Base-by-base conservation (phyloP, 2,797 vertebrate genomes). In the Pseudochaenichthys georgianus region DNA sequence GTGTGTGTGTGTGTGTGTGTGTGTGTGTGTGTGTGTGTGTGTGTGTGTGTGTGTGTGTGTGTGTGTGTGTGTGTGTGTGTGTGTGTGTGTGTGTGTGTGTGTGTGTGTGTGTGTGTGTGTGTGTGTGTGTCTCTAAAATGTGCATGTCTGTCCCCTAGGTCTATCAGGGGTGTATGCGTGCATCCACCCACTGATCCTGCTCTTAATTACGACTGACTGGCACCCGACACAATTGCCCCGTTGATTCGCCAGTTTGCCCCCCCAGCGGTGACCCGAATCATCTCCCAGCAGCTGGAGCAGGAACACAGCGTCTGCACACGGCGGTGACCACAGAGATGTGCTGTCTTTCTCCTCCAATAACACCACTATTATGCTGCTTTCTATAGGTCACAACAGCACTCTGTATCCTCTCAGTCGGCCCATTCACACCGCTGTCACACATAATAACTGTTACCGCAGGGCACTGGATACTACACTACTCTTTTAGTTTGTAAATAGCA, bases 201-300 rank as follows among this genome's bases (percentile, higher is more conserved):
- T 95, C 96, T 97, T 98, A 98, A 98, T 99, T 98, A 97, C 96
- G 95, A 97, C 96, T 96, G 96, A 97, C 97, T 98, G 97, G 97
- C 97, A 98, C 97, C 97, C 96, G 96, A 97, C 96, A 98, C 97
- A 97, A 97, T 96, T 95, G 92, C 94, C 95, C 96, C 95, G 96
- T 96, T 96, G 96, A 97, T 97, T 96, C 95, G 95, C 95, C 95
- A 93, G 95, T 96, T 95, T 94, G 94, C 23, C 21, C 42, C 5
- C 95, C 93, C 89, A 89, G 94, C 93, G 93, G 95, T 97, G 96
- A 98, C 96, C 97, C 95, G 96, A 95, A 97, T 96, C 96, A 95
- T 96, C 96, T 96, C 95, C 95, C 95, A 95, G 96, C 96, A 96
- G 94, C 89, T 93, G 82, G 53, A 93, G 82, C 89, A 93, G 94